Conservation (phyloP, 2,888 invertebrate species). For the Phytoseiulus persimilis region DNA sequence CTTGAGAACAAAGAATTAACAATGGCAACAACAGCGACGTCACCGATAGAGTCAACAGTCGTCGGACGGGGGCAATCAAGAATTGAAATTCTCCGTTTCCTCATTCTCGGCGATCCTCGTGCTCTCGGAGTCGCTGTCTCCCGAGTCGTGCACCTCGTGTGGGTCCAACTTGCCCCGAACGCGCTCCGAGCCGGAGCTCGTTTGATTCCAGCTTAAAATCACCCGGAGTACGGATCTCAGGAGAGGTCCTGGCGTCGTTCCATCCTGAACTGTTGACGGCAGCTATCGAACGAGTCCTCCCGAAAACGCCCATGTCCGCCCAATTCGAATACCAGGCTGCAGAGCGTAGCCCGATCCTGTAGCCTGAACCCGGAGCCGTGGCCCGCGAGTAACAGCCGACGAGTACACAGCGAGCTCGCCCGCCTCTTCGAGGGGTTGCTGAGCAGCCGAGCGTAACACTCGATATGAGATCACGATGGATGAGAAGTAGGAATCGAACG, state of each 20-base stretch:
- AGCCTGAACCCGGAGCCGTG: neutral
- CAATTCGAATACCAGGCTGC: neutral
- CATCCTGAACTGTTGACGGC: neutral
- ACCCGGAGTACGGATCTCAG: neutral
- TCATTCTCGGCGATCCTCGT: neutral
- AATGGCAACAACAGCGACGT: neutral
- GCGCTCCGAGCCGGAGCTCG: neutral
- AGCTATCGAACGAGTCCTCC: neutral
- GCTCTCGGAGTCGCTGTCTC: neutral
- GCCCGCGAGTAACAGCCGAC: neutral
- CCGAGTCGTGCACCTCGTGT: neutral
- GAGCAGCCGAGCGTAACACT: neutral
- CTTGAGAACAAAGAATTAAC: neutral
- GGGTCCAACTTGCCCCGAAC: neutral
- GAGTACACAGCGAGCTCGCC: neutral
- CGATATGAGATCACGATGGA: slow-evolving; percentile 5
- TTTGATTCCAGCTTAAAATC: neutral
- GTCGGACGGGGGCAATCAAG: neutral
- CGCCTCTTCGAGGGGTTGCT: neutral
- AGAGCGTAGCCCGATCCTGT: neutral
- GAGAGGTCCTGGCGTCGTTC: neutral
- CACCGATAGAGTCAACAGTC: neutral
- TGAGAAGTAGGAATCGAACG: neutral
- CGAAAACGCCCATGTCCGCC: neutral
- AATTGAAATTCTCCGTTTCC: neutral